Conservation (phyloP, 2,888 invertebrate species). For the Erebia epiphron region DNA sequence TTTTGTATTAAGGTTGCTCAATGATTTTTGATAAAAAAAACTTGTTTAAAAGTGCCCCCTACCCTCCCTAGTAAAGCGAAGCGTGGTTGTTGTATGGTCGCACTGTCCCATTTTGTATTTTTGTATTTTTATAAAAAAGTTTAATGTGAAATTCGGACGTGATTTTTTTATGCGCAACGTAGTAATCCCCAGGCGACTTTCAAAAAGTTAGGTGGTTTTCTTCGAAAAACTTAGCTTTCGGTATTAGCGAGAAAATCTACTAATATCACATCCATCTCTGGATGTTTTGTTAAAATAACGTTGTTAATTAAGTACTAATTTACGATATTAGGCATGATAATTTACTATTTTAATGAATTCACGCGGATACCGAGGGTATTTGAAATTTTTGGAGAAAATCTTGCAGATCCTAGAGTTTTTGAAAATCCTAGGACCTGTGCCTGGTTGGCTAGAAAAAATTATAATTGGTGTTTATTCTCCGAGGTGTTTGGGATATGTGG, state of each 20-base stretch:
- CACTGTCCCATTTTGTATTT: constrained; percentile 83
- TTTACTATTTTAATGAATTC: constrained; percentile 4
- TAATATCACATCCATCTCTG: background rate
- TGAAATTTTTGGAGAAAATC: constrained; percentile 9
- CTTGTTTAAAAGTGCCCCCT: constrained; percentile 69
- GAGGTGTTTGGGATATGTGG: constrained; percentile 79
- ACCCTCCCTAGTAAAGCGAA: constrained; percentile 66
- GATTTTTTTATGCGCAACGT: constrained; percentile 75
- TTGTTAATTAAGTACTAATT: constrained; percentile 1
- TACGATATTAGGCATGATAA: background rate
- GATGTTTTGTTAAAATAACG: constrained; percentile 1
- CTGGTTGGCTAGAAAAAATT: constrained; percentile 33
- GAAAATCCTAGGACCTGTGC: constrained; percentile 19
- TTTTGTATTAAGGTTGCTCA: constrained; percentile 76
- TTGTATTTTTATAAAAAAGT: constrained; percentile 82
- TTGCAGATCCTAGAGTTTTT: constrained; percentile 16
- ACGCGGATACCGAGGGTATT: constrained; percentile 14
- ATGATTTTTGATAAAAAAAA: constrained; percentile 58
- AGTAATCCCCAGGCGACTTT: constrained; percentile 45
- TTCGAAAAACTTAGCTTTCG: constrained; percentile 10
- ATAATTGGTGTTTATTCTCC: constrained; percentile 70
- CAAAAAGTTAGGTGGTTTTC: constrained; percentile 9
- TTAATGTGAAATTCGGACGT: constrained; percentile 77
- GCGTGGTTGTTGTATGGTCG: constrained; percentile 71
- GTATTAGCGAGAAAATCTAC: background rate